These are phyloP conservation scores for Clarias magur DNA, from an alignment of 2,113 vertebrate genomes.

Conservation along the genomic window DNA sequence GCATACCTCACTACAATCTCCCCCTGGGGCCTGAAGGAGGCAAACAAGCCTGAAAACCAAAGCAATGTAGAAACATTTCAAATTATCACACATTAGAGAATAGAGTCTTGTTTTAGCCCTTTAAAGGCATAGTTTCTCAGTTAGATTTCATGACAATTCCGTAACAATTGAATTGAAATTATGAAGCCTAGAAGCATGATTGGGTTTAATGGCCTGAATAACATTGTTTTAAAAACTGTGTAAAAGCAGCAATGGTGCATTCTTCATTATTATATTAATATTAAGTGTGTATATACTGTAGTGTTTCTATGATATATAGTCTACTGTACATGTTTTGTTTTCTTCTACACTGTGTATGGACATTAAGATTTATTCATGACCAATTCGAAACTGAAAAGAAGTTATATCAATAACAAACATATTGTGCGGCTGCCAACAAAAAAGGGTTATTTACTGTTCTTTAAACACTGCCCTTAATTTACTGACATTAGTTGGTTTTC, in stretches of 20 bases:
- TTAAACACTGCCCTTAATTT: constrained; percentile 64
- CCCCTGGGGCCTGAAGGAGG: constrained; percentile 54
- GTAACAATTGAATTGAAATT: background rate
- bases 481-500: constrained; percentile 68
- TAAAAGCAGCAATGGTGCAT: background rate
- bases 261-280: background rate
- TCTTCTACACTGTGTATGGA: no score
- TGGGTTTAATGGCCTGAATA: background rate
- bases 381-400: background rate
- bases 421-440: background rate
- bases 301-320: no score
- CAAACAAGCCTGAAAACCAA: constrained; percentile 35
- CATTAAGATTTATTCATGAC: background rate
- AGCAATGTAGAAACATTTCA: constrained; percentile 48
- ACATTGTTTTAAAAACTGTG: background rate
- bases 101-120: background rate
- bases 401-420: background rate
- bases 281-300: no score
- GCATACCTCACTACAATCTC: constrained; percentile 57
- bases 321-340: no score
- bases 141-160: background rate
- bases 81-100: background rate
- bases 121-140: background rate
- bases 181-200: background rate
- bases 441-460: constrained; percentile 44